Percentiles rank a stretch among this genome's conserved stretches.
These are phyloP conservation scores for Pygoscelis antarcticus DNA, from an alignment of 2,113 vertebrate species.

Conservation along the genomic window DNA sequence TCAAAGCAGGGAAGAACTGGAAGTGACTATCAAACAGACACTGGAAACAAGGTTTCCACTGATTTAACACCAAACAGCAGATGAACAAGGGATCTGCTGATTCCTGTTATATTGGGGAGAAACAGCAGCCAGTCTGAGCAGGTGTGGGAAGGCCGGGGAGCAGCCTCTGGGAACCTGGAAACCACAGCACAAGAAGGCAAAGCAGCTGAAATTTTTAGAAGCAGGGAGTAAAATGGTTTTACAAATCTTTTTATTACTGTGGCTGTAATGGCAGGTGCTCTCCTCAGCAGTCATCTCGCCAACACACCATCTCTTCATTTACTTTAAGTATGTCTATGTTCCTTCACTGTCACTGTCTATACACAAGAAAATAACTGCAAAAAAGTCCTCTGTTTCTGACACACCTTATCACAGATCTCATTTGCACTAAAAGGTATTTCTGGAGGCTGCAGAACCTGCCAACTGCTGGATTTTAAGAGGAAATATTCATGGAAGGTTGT, in stretches of 20 bases:
- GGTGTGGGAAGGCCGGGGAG: neutral
- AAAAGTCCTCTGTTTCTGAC: neutral
- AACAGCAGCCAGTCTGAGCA: neutral
- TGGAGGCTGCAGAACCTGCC: neutral
- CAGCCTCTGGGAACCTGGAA: neutral
- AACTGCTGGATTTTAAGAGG: neutral
- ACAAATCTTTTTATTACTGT: neutral
- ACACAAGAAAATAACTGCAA: neutral
- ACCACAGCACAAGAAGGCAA: neutral
- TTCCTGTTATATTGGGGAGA: fast-evolving
- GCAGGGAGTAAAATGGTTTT: neutral
- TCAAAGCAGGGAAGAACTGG: neutral
- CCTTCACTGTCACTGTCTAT: neutral
- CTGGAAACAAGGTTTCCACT: neutral
- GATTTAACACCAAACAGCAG: neutral
- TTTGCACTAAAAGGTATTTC: neutral
- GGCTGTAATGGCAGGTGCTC: neutral
- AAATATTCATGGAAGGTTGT: neutral
- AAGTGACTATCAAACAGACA: neutral
- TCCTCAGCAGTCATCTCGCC: neutral
- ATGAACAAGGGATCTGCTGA: neutral
- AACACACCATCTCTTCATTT: neutral
- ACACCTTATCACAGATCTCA: neutral
- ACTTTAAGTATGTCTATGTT: neutral
- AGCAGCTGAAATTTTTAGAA: neutral